These are phyloP conservation scores for Hydrotaea cyrtoneurina DNA, from an alignment of 2,888 invertebrate species.

Conservation along the genomic window DNA sequence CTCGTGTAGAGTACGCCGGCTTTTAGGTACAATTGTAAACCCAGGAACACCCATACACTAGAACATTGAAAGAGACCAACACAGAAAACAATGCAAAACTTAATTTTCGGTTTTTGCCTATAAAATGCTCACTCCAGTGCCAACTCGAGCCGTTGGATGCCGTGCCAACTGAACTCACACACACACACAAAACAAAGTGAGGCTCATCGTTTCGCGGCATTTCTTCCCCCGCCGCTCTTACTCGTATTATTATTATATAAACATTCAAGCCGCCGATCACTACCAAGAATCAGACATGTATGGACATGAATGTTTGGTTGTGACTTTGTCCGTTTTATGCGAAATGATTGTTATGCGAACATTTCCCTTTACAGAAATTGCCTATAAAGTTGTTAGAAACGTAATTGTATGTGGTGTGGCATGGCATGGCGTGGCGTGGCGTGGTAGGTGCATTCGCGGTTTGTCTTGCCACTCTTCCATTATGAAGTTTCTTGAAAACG, in stretches of 20 bases:
- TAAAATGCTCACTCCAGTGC: conserved; percentile 57
- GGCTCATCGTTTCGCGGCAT: too few species aligned
- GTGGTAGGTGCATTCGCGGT: conserved; percentile 20
- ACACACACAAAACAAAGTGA: too few species aligned
- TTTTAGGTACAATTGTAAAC: background rate
- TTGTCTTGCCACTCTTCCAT: background rate
- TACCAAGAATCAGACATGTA: too few species aligned
- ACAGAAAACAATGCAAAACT: conserved; percentile 28
- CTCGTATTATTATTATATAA: conserved; percentile 46
- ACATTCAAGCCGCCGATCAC: conserved; percentile 16
- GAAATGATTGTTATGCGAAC: conserved; percentile 40
- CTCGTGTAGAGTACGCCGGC: background rate
- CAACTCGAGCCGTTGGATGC: conserved; percentile 42
- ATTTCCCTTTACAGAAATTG: conserved; percentile 29
- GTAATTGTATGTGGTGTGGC: conserved; percentile 45
- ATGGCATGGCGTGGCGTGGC: conserved; percentile 9
- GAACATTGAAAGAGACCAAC: background rate
- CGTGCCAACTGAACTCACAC: too few species aligned
- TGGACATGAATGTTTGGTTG: background rate
- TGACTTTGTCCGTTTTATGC: background rate
- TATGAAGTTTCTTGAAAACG: conserved; percentile 20
- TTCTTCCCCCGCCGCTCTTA: conserved; percentile 15
- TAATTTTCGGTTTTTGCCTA: conserved; percentile 21
- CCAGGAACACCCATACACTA: background rate
- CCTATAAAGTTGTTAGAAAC: conserved; percentile 61